A percentile compares a stretch with the other conserved stretches of the same genome.
phyloP scores from a whole-genome alignment of 2,888 invertebrate genomes.

The Chloromyia formosa region DNA sequence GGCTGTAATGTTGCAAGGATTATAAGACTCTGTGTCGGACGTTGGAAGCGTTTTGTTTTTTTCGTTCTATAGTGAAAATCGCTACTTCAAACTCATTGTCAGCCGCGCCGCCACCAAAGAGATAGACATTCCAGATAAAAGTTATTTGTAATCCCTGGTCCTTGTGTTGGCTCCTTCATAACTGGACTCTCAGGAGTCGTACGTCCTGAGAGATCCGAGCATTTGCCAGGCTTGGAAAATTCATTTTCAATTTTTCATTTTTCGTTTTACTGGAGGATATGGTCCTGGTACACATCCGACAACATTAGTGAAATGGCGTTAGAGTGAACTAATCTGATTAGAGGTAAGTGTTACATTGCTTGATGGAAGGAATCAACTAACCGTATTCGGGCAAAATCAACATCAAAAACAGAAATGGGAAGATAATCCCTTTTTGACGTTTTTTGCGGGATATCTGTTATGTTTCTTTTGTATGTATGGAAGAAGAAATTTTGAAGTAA shows the following conservation, averaged over 20 bases:
- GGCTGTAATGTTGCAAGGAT: slow-evolving; percentile 19
- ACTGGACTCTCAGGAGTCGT: not conserved
- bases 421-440: slow-evolving; percentile 5
- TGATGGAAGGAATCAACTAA: slow-evolving; percentile 29
- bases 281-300: not conserved
- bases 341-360: slow-evolving; percentile 34
- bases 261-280: not conserved
- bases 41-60: not conserved
- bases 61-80: not conserved
- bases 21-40: slow-evolving; percentile 1
- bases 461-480: not conserved
- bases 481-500: no score
- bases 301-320: slow-evolving; percentile 36
- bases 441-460: no score
- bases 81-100: slow-evolving; percentile 11
- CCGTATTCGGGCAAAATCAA: not conserved
- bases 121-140: slow-evolving; percentile 39
- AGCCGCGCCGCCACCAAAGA: slow-evolving; percentile 19
- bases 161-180: slow-evolving; percentile 8
- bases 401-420: not conserved
- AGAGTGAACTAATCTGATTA: slow-evolving; percentile 39
- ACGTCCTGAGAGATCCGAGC: not conserved
- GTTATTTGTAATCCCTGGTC: slow-evolving; percentile 39
- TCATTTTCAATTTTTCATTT: slow-evolving; percentile 36
- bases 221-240: slow-evolving; percentile 33